phyloP scores from a whole-genome alignment of 2,888 invertebrate species.

The Rhyacophila evoluta region DNA sequence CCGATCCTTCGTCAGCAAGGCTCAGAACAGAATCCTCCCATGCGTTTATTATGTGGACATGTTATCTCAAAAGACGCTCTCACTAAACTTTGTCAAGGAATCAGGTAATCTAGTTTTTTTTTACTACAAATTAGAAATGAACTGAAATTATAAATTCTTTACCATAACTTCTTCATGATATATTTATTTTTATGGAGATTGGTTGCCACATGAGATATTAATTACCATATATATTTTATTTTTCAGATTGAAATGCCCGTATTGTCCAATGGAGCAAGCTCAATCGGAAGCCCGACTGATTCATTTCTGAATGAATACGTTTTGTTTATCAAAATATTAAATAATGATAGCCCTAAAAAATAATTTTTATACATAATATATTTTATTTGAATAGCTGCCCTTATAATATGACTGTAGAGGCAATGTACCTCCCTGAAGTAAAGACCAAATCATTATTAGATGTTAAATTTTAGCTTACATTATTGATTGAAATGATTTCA shows the following conservation, averaged over 20 bases:
- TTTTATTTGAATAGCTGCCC: neutral
- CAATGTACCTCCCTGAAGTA: neutral
- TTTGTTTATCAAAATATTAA: neutral
- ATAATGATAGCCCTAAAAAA: neutral
- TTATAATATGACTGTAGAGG: neutral
- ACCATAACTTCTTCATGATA: no score
- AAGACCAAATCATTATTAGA: neutral
- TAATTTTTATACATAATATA: neutral
- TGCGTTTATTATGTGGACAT: slow-evolving; percentile 97
- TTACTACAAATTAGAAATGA: no score
- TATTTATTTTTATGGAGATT: no score
- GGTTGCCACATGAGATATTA: no score
- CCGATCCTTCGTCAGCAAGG: slow-evolving; percentile 98
- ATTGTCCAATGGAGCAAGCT: slow-evolving; percentile 97
- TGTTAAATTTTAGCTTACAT: neutral
- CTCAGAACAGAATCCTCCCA: slow-evolving; percentile 96
- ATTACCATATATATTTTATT: no score
- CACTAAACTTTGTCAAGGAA: slow-evolving; percentile 92
- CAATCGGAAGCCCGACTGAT: slow-evolving; percentile 93
- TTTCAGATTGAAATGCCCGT: slow-evolving; percentile 96
- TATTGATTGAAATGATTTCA: no score
- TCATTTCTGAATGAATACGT: slow-evolving; percentile 76
- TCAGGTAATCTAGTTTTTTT: slow-evolving; percentile 76
- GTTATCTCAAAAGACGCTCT: slow-evolving; percentile 98
- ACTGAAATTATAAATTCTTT: no score